These are phyloP conservation scores for Cichladusa arquata DNA, from an alignment of 2,113 vertebrate genomes.

Conservation along the genomic window DNA sequence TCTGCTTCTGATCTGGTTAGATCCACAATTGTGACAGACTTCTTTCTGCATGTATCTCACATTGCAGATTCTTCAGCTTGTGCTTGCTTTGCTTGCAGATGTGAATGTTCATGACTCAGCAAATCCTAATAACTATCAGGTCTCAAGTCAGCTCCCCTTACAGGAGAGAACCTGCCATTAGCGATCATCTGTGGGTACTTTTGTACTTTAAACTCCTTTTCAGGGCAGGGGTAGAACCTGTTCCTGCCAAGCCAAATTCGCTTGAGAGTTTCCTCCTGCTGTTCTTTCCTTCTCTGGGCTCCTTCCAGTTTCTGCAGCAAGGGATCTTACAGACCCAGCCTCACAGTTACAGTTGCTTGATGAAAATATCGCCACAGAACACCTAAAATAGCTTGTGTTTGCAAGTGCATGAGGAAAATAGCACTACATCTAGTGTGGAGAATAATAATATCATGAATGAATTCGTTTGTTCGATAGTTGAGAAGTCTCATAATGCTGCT, in stretches of 20 bases:
- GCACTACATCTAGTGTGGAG: fast-evolving
- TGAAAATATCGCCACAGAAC: not conserved
- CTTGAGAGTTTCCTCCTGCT: not conserved
- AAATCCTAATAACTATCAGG: not conserved
- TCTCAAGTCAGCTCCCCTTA: not conserved
- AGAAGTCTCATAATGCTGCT: not conserved
- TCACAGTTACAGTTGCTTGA: not conserved
- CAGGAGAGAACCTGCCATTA: not conserved
- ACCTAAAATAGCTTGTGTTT: not conserved
- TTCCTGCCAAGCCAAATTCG: not conserved
- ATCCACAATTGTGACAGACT: not conserved
- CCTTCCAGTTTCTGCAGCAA: not conserved
- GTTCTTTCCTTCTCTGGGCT: not conserved
- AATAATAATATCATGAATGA: not conserved
- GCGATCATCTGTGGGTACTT: not conserved
- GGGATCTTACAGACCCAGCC: not conserved
- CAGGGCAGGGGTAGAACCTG: not conserved
- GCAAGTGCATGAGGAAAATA: not conserved
- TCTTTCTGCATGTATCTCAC: not conserved
- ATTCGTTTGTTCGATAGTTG: not conserved
- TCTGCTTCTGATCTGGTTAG: not conserved
- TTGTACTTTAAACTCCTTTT: not conserved
- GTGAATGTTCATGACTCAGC: not conserved
- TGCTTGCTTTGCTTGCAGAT: not conserved
- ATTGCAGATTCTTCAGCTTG: not conserved